A percentile compares a stretch with the other conserved stretches of the same genome.
Evolutionary conservation across 2,888 invertebrate genomes (phyloP).

Genomic region (Rotaria macrura): DNA sequence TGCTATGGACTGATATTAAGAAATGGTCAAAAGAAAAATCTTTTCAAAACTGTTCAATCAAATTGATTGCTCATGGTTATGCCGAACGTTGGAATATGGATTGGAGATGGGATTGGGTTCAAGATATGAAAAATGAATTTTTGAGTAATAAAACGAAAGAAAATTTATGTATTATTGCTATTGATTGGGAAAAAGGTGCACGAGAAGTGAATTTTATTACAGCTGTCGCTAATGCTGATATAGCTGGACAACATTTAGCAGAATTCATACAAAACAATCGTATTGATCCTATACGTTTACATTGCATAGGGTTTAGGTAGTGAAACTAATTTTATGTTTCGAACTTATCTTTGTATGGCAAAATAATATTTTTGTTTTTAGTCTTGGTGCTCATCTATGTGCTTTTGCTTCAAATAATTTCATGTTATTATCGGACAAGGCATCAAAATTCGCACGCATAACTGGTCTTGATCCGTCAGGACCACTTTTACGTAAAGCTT

Average conservation of each 20-base stretch:
- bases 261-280: slow-evolving; percentile 4
- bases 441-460: slow-evolving; percentile 25
- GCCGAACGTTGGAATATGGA: slow-evolving; percentile 34
- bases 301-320: slow-evolving; percentile 30
- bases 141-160: not conserved
- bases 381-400: slow-evolving; percentile 33
- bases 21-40: not conserved
- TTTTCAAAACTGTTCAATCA: not conserved
- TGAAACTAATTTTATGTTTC: too few species aligned
- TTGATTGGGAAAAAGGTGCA: slow-evolving; percentile 30
- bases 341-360: not conserved
- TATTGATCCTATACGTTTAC: slow-evolving; percentile 24
- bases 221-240: slow-evolving; percentile 27
- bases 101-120: slow-evolving; percentile 33
- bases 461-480: slow-evolving; percentile 74
- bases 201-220: slow-evolving; percentile 35
- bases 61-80: slow-evolving; percentile 21
- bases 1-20: not conserved
- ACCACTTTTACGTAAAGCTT: slow-evolving; percentile 52
- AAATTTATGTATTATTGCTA: slow-evolving; percentile 22
- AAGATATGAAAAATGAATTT: slow-evolving; percentile 25
- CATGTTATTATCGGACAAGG: not conserved
- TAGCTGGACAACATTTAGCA: slow-evolving; percentile 20
- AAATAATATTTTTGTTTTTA: not conserved
- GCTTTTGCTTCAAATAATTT: slow-evolving; percentile 24